A percentile compares a stretch with the other conserved stretches of the same genome.
These are phyloP conservation scores for Mylabris phalerata DNA, from an alignment of 1,140 invertebrate species.

Conservation along the genomic window DNA sequence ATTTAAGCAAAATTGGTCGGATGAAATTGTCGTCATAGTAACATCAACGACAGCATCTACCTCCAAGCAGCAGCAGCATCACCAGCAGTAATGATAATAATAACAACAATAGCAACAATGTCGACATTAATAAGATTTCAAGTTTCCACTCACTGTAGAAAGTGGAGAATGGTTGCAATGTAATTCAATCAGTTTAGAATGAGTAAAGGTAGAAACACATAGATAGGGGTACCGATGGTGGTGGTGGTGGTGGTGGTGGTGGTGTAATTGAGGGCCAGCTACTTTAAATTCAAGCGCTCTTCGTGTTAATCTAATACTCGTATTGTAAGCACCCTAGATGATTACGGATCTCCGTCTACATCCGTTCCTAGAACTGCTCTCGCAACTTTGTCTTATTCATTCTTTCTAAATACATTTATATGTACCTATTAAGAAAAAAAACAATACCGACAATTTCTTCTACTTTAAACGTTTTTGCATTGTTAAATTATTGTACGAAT, in stretches of 20 bases:
- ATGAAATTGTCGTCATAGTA: conserved; percentile 2
- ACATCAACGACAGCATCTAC: too few relatives aligned
- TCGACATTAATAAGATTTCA: conserved; percentile 15
- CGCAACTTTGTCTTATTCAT: too few relatives aligned
- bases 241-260: conserved; percentile 15
- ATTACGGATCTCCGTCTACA: too few relatives aligned
- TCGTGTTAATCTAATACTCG: conserved; percentile 24
- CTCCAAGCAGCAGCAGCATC: too few relatives aligned
- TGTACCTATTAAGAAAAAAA: too few relatives aligned
- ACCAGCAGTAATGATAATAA: background rate
- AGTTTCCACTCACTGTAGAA: conserved; percentile 16
- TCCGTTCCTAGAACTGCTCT: too few relatives aligned
- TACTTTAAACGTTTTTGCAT: too few relatives aligned
- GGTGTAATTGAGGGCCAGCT: conserved; percentile 20
- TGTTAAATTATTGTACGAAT: too few relatives aligned
- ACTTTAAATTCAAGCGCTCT: conserved; percentile 26
- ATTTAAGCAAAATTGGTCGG: conserved; percentile 11
- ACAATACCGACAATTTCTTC: too few relatives aligned
- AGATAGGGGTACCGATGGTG: conserved; percentile 10
- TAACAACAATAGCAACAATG: conserved; percentile 9
- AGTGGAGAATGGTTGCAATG: conserved; percentile 18
- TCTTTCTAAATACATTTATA: too few relatives aligned
- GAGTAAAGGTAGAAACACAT: background rate
- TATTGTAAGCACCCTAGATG: conserved; percentile 11
- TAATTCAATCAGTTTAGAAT: conserved; percentile 20